These are phyloP conservation scores for Scomber japonicus DNA, from an alignment of 2,113 vertebrate species.

Conservation along the genomic window DNA sequence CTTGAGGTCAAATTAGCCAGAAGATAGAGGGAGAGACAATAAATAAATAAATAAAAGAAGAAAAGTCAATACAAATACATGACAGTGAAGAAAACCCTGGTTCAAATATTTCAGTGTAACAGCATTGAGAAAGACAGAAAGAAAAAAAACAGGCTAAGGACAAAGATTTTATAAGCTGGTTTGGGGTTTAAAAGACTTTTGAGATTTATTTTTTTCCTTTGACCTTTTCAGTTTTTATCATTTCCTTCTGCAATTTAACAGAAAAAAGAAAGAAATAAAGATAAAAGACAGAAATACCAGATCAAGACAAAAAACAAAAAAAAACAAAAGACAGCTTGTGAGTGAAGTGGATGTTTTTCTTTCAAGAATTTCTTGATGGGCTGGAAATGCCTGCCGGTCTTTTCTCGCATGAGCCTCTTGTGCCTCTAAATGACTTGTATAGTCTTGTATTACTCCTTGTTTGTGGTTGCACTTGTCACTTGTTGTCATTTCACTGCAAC, in stretches of 20 bases:
- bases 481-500: conserved; percentile 1
- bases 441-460: background rate
- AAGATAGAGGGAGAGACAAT: background rate
- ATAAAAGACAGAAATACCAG: background rate
- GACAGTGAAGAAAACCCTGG: background rate
- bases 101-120: background rate
- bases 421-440: background rate
- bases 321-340: background rate
- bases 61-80: background rate
- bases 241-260: background rate
- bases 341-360: background rate
- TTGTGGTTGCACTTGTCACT: conserved; percentile 27
- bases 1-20: background rate
- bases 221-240: conserved; percentile 25
- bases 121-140: background rate
- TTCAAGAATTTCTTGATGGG: conserved; percentile 2
- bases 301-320: conserved; percentile 1
- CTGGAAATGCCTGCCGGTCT: background rate
- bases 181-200: background rate
- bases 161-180: background rate
- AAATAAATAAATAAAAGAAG: background rate
- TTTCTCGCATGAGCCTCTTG: too few species aligned
- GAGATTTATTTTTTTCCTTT: background rate
- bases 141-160: background rate
- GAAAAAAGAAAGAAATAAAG: background rate